Conservation (phyloP, 2,797 vertebrate species). For the Epinephelus awoara region DNA sequence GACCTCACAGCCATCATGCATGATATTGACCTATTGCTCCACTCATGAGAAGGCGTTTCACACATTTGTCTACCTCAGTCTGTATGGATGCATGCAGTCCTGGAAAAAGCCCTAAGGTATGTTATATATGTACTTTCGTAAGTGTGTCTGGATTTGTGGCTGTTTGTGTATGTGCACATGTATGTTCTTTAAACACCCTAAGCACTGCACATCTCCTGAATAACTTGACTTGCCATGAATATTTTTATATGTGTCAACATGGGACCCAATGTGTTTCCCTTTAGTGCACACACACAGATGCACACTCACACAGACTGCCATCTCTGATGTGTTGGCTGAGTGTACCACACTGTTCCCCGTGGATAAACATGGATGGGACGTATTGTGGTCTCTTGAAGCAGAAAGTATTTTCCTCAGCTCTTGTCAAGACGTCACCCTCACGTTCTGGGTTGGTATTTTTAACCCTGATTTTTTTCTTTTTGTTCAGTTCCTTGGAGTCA, state of each 20-base stretch:
- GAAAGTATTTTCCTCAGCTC: slow-evolving; percentile 38
- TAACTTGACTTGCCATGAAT: slow-evolving; percentile 61
- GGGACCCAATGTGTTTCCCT: slow-evolving; percentile 24
- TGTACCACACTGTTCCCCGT: slow-evolving; percentile 38
- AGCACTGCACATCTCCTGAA: slow-evolving; percentile 55
- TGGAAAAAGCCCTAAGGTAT: slow-evolving; percentile 18
- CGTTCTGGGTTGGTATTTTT: slow-evolving; percentile 39
- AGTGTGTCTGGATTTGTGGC: neutral
- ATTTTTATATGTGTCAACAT: slow-evolving; percentile 65
- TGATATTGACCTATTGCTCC: slow-evolving; percentile 69
- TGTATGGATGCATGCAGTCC: slow-evolving; percentile 17
- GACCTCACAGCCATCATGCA: slow-evolving; percentile 62
- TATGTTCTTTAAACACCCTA: slow-evolving; percentile 35
- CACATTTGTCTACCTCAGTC: slow-evolving; percentile 42
- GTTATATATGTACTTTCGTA: slow-evolving; percentile 2
- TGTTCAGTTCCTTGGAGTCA: slow-evolving; percentile 24
- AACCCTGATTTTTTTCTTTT: slow-evolving; percentile 15
- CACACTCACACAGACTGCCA: slow-evolving; percentile 18
- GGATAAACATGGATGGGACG: slow-evolving; percentile 47
- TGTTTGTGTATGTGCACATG: slow-evolving; percentile 19
- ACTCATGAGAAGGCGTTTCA: slow-evolving; percentile 62
- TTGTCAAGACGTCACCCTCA: slow-evolving; percentile 36
- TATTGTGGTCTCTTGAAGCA: slow-evolving; percentile 31
- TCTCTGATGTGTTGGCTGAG: slow-evolving; percentile 40
- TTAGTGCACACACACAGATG: slow-evolving; percentile 10